Conservation (phyloP, 2,888 invertebrate species). For the Scaptomyza reducta region DNA sequence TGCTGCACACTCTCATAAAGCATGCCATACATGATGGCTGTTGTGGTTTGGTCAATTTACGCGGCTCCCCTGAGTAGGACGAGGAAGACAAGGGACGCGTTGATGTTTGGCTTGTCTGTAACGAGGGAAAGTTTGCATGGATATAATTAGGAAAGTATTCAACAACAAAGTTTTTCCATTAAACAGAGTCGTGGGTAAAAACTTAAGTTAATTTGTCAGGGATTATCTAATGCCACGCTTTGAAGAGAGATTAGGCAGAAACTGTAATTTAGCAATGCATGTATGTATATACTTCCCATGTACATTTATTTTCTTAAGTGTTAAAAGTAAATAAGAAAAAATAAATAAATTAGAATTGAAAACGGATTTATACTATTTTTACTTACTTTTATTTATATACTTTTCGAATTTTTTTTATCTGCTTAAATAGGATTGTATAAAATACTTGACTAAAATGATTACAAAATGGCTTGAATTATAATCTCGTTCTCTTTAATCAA, state of each 20-base stretch:
- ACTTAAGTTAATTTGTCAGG: conserved; percentile 41
- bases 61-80: not conserved
- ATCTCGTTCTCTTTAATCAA: too few relatives aligned
- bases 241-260: not conserved
- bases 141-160: conserved; percentile 45
- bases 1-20: conserved; percentile 92
- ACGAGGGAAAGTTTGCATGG: conserved; percentile 57
- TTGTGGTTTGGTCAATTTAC: conserved; percentile 19
- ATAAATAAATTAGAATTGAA: not conserved
- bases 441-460: too few relatives aligned
- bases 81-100: not conserved
- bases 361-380: too few relatives aligned
- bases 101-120: conserved; percentile 48
- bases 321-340: not conserved
- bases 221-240: conserved; percentile 36
- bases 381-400: too few relatives aligned
- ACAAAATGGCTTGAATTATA: too few relatives aligned
- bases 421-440: too few relatives aligned
- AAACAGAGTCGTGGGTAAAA: conserved; percentile 26
- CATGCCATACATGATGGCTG: conserved; percentile 91
- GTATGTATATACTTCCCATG: not conserved
- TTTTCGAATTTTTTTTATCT: too few relatives aligned
- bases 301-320: not conserved
- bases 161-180: conserved; percentile 65
- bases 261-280: not conserved